Evolutionary conservation across 2,113 vertebrate genomes (phyloP), one percentile per base, ranked within the genome.

Genomic region (Cricetomys ansorgei): DNA sequence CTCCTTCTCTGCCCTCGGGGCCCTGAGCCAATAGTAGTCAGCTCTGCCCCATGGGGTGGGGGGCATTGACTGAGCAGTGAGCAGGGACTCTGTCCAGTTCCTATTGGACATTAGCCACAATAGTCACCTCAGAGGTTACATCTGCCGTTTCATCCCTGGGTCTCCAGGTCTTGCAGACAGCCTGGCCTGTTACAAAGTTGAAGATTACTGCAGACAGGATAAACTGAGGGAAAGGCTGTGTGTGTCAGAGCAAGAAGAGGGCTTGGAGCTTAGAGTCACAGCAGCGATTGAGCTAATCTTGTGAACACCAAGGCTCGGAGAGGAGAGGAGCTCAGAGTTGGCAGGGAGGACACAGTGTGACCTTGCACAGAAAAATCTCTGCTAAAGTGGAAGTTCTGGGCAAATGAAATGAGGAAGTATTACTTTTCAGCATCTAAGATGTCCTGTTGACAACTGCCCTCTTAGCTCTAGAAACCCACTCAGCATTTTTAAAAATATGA

Each of bases 181-280:
- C 93, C 48, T 77, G 55, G 37, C 43, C 55, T 65, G 29, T 43
- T 55, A 43, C 9, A 37, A 21, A 43, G 57, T 40, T 45, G 23
- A 48, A 53, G 13, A 34, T 40, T 25, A 3, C 5, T 12, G 4
- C 67, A 48, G 13, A 34, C 55, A 76, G 75, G 62, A 70, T 21
- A 45, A 70, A 65, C 37, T 29, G 19, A 45, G 45, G 77, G 40
- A 92, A 75, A 7, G 64, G 50, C 40, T 37, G 25, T 37, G 45
- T 45, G 15, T 5, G 37, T 31, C 79, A 79, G 75, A 80, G 37
- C 3, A 25, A 53, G 62, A 23, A 0, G 6, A 37, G 43, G 10
- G n/a, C 43, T 64, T 7, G 1, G 72, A 65, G 34, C 29, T 65
- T 53, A 0, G 7, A 48, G 59, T 27, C 64, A 37, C 0, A 1